phyloP scores from a whole-genome alignment of 1,140 invertebrate genomes.

The Achatina immaculata region DNA sequence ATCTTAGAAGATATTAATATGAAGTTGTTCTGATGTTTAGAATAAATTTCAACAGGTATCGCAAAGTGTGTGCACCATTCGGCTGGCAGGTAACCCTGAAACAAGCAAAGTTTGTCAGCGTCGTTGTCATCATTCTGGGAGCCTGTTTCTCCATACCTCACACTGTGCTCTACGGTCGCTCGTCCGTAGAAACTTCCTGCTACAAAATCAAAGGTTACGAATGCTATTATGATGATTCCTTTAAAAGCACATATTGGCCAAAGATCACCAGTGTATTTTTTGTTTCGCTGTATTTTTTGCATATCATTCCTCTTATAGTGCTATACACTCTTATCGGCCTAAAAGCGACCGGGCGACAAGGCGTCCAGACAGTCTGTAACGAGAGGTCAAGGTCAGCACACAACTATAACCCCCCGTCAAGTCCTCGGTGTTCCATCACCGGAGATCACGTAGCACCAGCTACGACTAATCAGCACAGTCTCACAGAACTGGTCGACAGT shows the following conservation, averaged over 20 bases:
- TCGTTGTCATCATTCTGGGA: background rate
- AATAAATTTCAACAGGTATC: no score
- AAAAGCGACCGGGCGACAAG: background rate
- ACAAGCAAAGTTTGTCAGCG: constrained; percentile 6
- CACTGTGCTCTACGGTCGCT: background rate
- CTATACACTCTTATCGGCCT: constrained; percentile 7
- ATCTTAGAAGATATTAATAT: no score
- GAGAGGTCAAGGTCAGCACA: no score
- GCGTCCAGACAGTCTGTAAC: no score
- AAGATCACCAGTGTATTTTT: background rate
- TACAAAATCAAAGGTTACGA: background rate
- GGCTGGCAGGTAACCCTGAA: background rate
- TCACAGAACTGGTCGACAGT: no score
- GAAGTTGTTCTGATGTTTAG: no score
- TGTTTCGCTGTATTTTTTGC: background rate
- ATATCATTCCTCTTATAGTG: background rate
- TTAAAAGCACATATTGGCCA: constrained; percentile 2
- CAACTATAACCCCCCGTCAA: no score
- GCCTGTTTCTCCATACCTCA: constrained; percentile 17
- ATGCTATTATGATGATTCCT: background rate
- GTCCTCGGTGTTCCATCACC: no score
- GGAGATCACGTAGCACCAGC: no score
- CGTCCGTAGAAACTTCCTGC: background rate
- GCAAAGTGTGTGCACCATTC: constrained; percentile 22
- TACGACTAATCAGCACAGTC: no score